These are phyloP conservation scores for Mobula birostris DNA, from an alignment of 2,113 vertebrate species.

Conservation along the genomic window DNA sequence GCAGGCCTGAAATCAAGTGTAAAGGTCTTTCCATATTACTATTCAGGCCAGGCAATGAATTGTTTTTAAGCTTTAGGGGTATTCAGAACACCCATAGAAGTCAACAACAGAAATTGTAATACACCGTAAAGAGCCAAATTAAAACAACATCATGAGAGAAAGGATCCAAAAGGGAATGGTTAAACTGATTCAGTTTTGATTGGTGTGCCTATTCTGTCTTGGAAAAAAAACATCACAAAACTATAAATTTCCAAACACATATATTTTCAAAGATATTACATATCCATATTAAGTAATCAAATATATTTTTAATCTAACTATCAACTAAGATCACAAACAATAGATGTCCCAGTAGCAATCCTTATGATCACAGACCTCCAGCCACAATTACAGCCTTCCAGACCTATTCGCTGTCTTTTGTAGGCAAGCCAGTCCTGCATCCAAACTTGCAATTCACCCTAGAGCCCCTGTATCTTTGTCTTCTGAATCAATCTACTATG, in stretches of 20 bases:
- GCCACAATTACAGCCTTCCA: too few relatives aligned
- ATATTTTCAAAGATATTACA: not conserved
- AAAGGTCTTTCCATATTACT: not conserved
- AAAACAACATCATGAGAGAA: not conserved
- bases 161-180: not conserved
- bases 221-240: not conserved
- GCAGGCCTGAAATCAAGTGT: not conserved
- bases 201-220: not conserved
- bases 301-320: too few relatives aligned
- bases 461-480: too few relatives aligned
- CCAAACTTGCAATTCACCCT: too few relatives aligned
- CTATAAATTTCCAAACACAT: not conserved
- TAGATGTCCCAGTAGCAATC: too few relatives aligned
- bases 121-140: not conserved
- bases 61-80: not conserved
- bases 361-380: too few relatives aligned
- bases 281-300: not conserved
- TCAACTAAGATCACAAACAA: too few relatives aligned
- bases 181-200: not conserved
- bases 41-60: not conserved
- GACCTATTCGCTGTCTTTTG: too few relatives aligned
- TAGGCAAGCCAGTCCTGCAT: too few relatives aligned
- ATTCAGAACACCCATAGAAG: not conserved
- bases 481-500: too few relatives aligned
- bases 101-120: not conserved